phyloP scores from a whole-genome alignment of 2,888 invertebrate genomes.

The Cheilosia scutellata region DNA sequence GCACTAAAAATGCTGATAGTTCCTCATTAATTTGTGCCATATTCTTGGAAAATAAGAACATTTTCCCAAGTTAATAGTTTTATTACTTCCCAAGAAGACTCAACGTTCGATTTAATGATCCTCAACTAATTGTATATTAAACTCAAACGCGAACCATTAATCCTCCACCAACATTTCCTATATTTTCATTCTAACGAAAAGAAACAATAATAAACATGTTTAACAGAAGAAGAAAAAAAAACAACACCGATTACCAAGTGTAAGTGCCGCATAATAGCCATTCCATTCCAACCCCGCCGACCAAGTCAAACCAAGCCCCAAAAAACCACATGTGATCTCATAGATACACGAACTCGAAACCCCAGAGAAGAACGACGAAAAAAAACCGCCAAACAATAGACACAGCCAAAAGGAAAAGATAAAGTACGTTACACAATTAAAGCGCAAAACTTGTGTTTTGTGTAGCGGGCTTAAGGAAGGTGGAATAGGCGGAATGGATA shows the following conservation, averaged over 20 bases:
- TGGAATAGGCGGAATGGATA: constrained; percentile 51
- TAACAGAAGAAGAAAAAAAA: constrained; percentile 27
- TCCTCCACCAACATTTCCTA: constrained; percentile 48
- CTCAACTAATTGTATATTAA: constrained; percentile 61
- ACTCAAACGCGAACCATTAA: constrained; percentile 52
- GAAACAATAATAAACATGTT: constrained; percentile 58
- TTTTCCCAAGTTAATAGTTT: background rate
- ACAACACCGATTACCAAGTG: constrained; percentile 57
- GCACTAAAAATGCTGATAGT: too few species aligned
- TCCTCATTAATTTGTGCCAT: too few species aligned
- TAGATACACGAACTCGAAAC: constrained; percentile 41
- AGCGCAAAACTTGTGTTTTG: constrained; percentile 19
- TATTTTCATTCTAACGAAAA: background rate
- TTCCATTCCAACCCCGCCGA: constrained; percentile 37
- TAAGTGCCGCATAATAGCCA: constrained; percentile 68
- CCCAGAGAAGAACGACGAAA: background rate
- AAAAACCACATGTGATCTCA: constrained; percentile 59
- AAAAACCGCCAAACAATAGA: constrained; percentile 54
- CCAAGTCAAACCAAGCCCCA: constrained; percentile 25
- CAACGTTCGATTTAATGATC: constrained; percentile 58
- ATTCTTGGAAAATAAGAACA: constrained; percentile 9
- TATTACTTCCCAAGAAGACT: constrained; percentile 22
- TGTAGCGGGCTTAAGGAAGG: constrained; percentile 6
- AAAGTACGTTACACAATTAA: constrained; percentile 67
- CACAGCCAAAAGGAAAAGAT: constrained; percentile 42